Evolutionary conservation across 2,797 vertebrate species (phyloP).

Genomic region (Leucoraja ocellata): DNA sequence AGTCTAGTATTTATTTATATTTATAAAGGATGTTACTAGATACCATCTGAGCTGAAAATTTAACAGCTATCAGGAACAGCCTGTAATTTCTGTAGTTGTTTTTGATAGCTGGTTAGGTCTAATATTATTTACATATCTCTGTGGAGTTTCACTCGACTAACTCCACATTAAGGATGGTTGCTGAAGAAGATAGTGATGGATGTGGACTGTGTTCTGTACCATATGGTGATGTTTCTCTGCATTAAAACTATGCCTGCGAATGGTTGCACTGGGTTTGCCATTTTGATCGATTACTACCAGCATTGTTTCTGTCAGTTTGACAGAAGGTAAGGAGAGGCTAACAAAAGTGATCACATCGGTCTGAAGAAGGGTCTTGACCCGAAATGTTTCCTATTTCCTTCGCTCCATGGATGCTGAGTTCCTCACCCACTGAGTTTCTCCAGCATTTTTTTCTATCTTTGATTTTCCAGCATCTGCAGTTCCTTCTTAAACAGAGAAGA

Average conservation of each 20-base stretch:
- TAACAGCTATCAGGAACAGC: not conserved
- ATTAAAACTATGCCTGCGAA: not conserved
- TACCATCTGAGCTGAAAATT: not conserved
- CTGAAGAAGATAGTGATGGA: not conserved
- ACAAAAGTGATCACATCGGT: not conserved
- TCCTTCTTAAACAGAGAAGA: not conserved
- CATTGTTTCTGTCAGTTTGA: not conserved
- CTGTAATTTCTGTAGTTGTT: not conserved
- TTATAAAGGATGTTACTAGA: not conserved
- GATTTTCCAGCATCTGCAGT: too few species aligned
- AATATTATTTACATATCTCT: constrained; percentile 13
- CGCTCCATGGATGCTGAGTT: too few species aligned
- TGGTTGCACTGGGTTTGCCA: not conserved
- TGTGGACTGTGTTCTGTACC: not conserved
- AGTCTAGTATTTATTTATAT: not conserved
- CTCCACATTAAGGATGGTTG: not conserved
- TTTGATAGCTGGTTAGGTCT: not conserved
- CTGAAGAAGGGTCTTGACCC: too few species aligned
- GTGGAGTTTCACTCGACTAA: not conserved
- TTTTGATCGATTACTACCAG: not conserved
- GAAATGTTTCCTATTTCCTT: too few species aligned
- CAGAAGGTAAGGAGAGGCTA: not conserved
- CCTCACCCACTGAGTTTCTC: too few species aligned
- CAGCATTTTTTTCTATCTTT: too few species aligned
- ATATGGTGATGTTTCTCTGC: not conserved